These are phyloP conservation scores for Drosophila tropicalis DNA, from an alignment of 1,140 invertebrate species.

Conservation along the genomic window DNA sequence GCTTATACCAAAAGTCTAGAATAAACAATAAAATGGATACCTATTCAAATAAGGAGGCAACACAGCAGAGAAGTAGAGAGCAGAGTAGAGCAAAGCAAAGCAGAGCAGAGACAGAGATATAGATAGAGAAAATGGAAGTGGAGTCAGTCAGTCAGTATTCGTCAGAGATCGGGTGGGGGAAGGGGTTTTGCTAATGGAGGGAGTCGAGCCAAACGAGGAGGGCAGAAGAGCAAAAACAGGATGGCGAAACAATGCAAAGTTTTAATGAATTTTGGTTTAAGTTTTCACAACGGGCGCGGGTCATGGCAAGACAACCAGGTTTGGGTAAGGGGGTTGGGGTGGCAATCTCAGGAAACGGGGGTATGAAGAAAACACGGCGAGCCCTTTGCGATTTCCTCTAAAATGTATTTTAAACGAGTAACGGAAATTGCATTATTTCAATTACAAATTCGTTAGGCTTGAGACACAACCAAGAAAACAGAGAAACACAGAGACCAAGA, in stretches of 20 bases:
- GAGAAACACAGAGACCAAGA: constrained; percentile 15
- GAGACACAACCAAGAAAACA: constrained; percentile 18
- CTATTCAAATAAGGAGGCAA: constrained; percentile 70
- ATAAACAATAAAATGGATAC: constrained; percentile 82
- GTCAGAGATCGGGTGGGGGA: constrained; percentile 40
- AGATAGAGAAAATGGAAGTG: background rate
- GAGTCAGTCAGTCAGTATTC: constrained; percentile 40
- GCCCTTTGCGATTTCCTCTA: constrained; percentile 77
- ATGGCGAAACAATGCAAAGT: constrained; percentile 75
- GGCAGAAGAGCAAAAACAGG: constrained; percentile 13
- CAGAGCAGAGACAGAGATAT: constrained; percentile 12
- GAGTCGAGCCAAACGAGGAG: constrained; percentile 23
- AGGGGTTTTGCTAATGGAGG: too few relatives aligned
- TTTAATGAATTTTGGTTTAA: constrained; percentile 82
- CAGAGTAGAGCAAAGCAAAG: too few relatives aligned
- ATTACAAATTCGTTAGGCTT: constrained; percentile 73
- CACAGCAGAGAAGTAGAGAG: background rate
- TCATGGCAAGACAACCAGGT: background rate
- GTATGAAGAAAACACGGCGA: constrained; percentile 32
- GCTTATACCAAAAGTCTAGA: constrained; percentile 80
- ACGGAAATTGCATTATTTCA: constrained; percentile 82
- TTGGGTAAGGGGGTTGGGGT: background rate
- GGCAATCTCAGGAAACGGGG: background rate
- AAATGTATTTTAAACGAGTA: constrained; percentile 81
- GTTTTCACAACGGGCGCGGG: constrained; percentile 51